Evolutionary conservation across 2,113 vertebrate species (phyloP), one percentile per base, ranked within the genome.

Genomic region (Xenotilapia caudafasciata): DNA sequence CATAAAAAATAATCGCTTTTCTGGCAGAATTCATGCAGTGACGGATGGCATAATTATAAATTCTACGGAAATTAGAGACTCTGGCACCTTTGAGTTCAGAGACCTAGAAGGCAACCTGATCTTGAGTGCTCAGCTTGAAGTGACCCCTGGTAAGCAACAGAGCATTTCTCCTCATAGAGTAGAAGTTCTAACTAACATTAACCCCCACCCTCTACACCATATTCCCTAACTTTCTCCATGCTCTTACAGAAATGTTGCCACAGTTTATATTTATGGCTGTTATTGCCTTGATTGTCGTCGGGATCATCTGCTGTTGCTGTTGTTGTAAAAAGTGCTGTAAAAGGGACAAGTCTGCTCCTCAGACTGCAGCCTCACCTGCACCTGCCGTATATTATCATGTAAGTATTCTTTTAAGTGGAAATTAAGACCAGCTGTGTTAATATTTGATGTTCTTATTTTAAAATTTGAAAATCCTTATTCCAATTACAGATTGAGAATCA

Each of bases 271-370:
- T 45, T 10, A 3, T 86, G 26, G 14, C 3, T 15, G 0, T 81
- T 6, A 2, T 7, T 58, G 56, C 2, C 1, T 81, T n/a, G 5
- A 8, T n/a, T 38, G 0, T 83, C 6, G 0, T 85, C 17, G 4
- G 35, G 7, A 26, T 56, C 5, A 1, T 60, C 21, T 80, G 73
- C 82, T 90, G 82, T 15, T 92, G 81, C 31, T 90, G 81, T 58
- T 93, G 84, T 80, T 90, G 83, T 79, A 89, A 84, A 83, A 91
- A 53, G 7, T 35, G 86, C 60, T 13, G 60, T 65, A 65, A 65
- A 65, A 65, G 19, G 33, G 60, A 65, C 14, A 9, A n/a, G 8
- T 23, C 88, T 42, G 19, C 80, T 42, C 51, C 79, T 84, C 77
- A 81, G 60, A n/a, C 75, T 17, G 54, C 19, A 42, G 8, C 33